These are phyloP conservation scores for Dinocampus coccinellae DNA, from an alignment of 2,888 invertebrate species.

Conservation along the genomic window DNA sequence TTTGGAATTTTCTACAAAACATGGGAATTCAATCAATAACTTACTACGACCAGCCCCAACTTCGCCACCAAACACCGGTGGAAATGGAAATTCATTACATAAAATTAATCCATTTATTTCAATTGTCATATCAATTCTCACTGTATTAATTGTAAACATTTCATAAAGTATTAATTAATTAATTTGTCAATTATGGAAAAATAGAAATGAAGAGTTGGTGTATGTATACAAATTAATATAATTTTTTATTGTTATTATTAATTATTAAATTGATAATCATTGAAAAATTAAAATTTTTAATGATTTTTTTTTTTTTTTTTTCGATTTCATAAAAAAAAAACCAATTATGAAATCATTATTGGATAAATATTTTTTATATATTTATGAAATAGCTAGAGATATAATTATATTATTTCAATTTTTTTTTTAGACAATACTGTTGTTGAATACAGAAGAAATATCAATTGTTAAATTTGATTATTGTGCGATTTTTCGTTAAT, in stretches of 20 bases:
- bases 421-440: no score
- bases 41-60: constrained; percentile 35
- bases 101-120: neutral
- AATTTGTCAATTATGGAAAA: neutral
- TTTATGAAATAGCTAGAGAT: neutral
- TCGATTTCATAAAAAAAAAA: no score
- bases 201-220: neutral
- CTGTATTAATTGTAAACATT: neutral
- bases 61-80: neutral
- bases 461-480: constrained; percentile 32
- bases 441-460: constrained; percentile 18
- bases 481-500: constrained; percentile 35
- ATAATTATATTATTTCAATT: no score
- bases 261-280: constrained; percentile 22
- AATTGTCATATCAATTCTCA: neutral
- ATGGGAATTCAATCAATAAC: constrained; percentile 26
- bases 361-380: neutral
- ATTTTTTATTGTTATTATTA: constrained; percentile 45
- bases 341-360: constrained; percentile 3
- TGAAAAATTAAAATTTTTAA: constrained; percentile 30
- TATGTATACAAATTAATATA: constrained; percentile 45
- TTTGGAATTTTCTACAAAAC: constrained; percentile 20
- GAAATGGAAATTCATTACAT: neutral
- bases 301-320: constrained; percentile 27
- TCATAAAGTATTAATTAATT: neutral